phyloP scores from a whole-genome alignment of 2,888 invertebrate species.

The Galerucella pusilla region DNA sequence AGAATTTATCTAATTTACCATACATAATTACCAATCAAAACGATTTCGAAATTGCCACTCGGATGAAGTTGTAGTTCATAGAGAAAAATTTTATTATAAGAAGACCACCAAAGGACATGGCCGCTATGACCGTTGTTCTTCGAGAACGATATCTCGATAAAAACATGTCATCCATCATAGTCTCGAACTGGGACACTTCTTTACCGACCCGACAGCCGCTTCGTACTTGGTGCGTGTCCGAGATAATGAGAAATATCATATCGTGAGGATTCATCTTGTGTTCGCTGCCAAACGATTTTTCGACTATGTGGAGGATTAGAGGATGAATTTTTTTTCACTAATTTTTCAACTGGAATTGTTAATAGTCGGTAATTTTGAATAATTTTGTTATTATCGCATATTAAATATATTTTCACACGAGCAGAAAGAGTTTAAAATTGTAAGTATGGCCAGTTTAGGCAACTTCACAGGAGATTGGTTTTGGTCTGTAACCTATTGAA shows the following conservation, averaged over 20 bases:
- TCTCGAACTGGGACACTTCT: constrained; percentile 61
- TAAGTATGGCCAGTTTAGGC: too few species aligned
- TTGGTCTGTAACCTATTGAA: too few species aligned
- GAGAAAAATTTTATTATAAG: constrained; percentile 26
- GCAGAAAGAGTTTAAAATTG: too few species aligned
- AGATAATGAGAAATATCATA: constrained; percentile 57
- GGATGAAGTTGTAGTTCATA: constrained; percentile 28
- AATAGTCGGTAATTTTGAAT: too few species aligned
- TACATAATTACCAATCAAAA: constrained; percentile 36
- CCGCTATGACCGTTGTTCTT: constrained; percentile 58
- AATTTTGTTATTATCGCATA: too few species aligned
- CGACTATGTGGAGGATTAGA: constrained; percentile 8
- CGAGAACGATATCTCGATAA: constrained; percentile 62
- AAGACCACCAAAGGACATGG: constrained; percentile 56
- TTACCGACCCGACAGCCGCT: constrained; percentile 64
- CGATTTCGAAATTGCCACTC: constrained; percentile 34
- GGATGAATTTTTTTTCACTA: background rate
- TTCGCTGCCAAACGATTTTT: constrained; percentile 23
- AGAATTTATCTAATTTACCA: constrained; percentile 31
- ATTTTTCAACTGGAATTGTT: background rate
- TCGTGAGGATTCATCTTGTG: constrained; percentile 52
- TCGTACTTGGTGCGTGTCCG: constrained; percentile 56
- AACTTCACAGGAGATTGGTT: too few species aligned
- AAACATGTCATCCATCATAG: constrained; percentile 64
- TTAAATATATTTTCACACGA: too few species aligned